Evolutionary conservation across 2,113 vertebrate species (phyloP), one percentile per base, ranked within the genome.

Genomic region (Poeciliopsis retropinna): DNA sequence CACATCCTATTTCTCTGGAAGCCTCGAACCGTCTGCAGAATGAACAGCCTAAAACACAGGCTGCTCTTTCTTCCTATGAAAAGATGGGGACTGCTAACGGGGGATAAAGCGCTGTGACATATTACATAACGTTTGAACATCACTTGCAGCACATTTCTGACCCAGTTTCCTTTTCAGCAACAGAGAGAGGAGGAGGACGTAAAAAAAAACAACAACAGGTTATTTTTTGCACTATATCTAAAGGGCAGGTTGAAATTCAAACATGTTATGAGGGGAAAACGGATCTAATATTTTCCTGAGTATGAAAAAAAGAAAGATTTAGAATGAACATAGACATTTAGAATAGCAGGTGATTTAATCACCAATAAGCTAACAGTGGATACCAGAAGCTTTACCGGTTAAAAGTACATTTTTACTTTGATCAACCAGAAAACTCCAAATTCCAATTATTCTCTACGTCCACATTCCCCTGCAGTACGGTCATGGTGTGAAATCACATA

Each of bases 111-210:
- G 78, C 79, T 75, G 28, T 81, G 84, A 63, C 86, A 83, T 76
- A 74, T 92, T 92, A 89, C 87, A 77, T 91, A 85, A 92, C 73
- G 73, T 72, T 87, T 67, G 85, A 81, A 91, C 85, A 87, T 87
- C 80, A 89, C 89, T 90, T 3, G 76, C 79, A 88, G 91, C 90
- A 79, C 5, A 87, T 82, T 75, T 80, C 73, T 91, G 90, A 88
- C 91, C 91, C 78, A 88, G 28, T 86, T 57, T 91, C 80, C 72
- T 80, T 73, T 79, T 79, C 39, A 72, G 79, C 37, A 65, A 70
- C 72, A 60, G 60, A 28, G 47, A 27, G 47, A 51, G 32, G 30
- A 47, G 54, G 25, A 64, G 64, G 74, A 65, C 63, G 39, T 39
- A 39, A 13, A 69, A 75, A 72, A 47, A 57, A 66, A 39, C 32